Base-by-base conservation (phyloP, 2,113 vertebrate species). In the Rhipidura dahli region DNA sequence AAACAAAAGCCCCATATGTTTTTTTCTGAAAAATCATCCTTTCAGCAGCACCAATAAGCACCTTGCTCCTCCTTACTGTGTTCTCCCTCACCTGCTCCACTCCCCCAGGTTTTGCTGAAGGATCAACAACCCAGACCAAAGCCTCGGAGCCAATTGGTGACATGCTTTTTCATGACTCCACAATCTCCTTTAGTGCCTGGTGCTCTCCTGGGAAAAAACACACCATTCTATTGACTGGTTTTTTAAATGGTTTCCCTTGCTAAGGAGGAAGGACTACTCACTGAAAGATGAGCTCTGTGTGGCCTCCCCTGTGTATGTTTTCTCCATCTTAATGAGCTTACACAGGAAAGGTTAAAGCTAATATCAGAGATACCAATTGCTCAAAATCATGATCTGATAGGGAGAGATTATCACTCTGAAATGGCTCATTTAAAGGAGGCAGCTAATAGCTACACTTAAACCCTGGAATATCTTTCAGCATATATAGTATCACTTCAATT, bases 71-170 rank as follows among this genome's bases (percentile, higher is more conserved):
- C 73, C 79, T 85, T 57, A n/a, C 72, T 45, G 31, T 6, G 35
- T 9, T 70, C 69, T 83, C 85, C 85, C 91, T 87, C 93, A 95
- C 83, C 91, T 91, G 78, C 88, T 93, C 78, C 37, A 39, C 57
- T 89, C 81, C 66, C 66, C 82, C 65, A 80, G 89, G 68, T 70
- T 95, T 50, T 64, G 92, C 93, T 84, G 44, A 83, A 63, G 45
- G 73, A 94, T 80, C 90, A 70, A 54, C 75, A 91, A 84, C 87
- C 79, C 18, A 3, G 93, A 91, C 39, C 61, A 1, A 39, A 96
- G 94, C 64, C 90, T 27, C 1, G 0, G 50, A 93, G 76, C 54
- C 28, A 39, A 72, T 6, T 1, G 37, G 63, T 8, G 15, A 16
- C 53, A 49, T 8, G 81, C 80, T 85, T 81, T 78, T 54, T 84